Percentiles rank a stretch among this genome's conserved stretches.
Evolutionary conservation across 2,797 vertebrate species (phyloP).

Genomic region (Centropyge bicolor): DNA sequence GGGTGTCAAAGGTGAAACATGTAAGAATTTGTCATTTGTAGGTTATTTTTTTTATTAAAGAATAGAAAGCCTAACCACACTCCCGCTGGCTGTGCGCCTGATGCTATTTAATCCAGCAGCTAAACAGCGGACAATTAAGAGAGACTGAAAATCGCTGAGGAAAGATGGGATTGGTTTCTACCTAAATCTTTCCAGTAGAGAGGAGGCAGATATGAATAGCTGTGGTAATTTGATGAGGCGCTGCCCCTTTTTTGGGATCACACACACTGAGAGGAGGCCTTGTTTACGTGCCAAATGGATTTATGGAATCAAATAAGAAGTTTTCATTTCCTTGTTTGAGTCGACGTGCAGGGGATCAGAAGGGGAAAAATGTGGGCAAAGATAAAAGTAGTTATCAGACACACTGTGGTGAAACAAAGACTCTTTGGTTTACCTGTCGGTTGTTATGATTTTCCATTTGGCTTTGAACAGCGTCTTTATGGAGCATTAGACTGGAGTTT

Average conservation of each 20-base stretch:
- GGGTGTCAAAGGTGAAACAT: background rate
- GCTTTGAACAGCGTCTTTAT: conserved; percentile 53
- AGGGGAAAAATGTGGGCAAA: conserved; percentile 72
- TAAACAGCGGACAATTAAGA: conserved; percentile 78
- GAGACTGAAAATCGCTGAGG: conserved; percentile 70
- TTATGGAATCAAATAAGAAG: conserved; percentile 83
- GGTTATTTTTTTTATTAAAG: conserved; percentile 6
- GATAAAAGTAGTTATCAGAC: conserved; percentile 79
- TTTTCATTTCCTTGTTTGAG: conserved; percentile 85
- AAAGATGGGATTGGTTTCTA: conserved; percentile 82
- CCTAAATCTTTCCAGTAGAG: conserved; percentile 79
- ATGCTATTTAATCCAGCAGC: conserved; percentile 70
- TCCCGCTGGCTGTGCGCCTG: conserved; percentile 58
- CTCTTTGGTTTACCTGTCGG: conserved; percentile 70
- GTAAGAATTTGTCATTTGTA: background rate
- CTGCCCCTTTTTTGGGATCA: conserved; percentile 76
- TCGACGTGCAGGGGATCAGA: conserved; percentile 77
- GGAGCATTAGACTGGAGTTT: conserved; percentile 8
- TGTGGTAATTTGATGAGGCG: conserved; percentile 83
- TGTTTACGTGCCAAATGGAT: conserved; percentile 85
- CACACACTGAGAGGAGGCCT: conserved; percentile 83
- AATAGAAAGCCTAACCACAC: conserved; percentile 35
- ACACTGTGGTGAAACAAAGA: conserved; percentile 68
- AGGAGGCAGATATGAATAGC: conserved; percentile 81
- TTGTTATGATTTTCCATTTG: conserved; percentile 64